These are phyloP conservation scores for Myotis planiceps DNA, from an alignment of 2,797 vertebrate genomes.

Conservation along the genomic window DNA sequence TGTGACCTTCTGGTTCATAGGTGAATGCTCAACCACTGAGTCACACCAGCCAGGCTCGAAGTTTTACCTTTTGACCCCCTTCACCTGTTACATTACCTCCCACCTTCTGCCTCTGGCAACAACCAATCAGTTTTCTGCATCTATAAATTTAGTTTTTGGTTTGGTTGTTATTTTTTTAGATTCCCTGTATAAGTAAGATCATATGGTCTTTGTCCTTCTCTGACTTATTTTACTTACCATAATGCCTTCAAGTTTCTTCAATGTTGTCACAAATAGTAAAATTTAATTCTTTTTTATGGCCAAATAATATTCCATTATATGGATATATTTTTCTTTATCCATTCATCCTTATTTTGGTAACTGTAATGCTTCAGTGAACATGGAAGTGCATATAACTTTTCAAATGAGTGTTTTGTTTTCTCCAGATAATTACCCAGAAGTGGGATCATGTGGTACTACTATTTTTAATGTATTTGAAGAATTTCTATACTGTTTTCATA, in stretches of 20 bases:
- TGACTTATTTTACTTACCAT: neutral
- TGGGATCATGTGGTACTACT: neutral
- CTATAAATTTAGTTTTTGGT: neutral
- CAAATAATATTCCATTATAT: neutral
- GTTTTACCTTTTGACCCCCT: neutral
- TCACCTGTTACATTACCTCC: neutral
- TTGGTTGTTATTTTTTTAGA: neutral
- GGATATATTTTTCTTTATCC: neutral
- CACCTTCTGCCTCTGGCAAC: neutral
- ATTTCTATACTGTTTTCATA: neutral
- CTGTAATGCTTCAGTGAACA: neutral
- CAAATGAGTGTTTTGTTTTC: neutral
- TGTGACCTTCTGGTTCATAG: too few relatives aligned
- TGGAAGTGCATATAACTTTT: neutral
- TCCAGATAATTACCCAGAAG: neutral
- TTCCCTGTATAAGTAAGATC: neutral
- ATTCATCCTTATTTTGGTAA: neutral
- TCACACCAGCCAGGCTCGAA: too few relatives aligned
- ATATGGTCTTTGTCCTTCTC: neutral
- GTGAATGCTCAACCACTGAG: too few relatives aligned
- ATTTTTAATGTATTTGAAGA: neutral
- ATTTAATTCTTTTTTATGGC: neutral
- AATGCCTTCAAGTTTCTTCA: neutral
- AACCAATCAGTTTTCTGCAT: neutral
- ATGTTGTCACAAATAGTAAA: neutral